These are phyloP conservation scores for Trichosurus vulpecula DNA, from an alignment of 2,797 vertebrate species.

Conservation along the genomic window DNA sequence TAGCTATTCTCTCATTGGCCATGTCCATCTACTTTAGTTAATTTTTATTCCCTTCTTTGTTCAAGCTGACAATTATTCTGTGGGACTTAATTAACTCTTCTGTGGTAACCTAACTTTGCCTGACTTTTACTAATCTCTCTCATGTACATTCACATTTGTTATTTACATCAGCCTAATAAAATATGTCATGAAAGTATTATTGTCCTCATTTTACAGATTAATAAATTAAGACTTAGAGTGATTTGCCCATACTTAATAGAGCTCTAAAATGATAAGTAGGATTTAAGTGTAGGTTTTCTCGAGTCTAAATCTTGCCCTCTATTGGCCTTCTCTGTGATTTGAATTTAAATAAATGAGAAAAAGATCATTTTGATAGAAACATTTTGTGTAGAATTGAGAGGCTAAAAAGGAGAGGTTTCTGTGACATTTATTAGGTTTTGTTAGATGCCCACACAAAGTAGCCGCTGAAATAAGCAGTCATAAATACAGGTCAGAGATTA, in stretches of 20 bases:
- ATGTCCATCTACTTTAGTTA: too few relatives aligned
- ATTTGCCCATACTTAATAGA: neutral
- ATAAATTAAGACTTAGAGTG: neutral
- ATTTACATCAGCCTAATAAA: too few relatives aligned
- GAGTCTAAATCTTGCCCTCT: neutral
- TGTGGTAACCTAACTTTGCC: too few relatives aligned
- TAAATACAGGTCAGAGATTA: neutral
- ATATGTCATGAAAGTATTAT: too few relatives aligned
- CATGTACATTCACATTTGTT: too few relatives aligned
- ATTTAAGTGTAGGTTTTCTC: neutral
- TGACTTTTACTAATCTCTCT: too few relatives aligned
- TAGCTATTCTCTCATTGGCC: too few relatives aligned
- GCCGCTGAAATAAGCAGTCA: neutral
- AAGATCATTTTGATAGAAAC: slow-evolving; percentile 38
- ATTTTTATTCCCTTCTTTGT: too few relatives aligned
- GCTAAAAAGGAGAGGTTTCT: slow-evolving; percentile 23
- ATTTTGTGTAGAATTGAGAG: slow-evolving; percentile 38
- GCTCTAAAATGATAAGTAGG: neutral
- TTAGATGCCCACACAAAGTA: neutral
- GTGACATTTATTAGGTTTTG: neutral
- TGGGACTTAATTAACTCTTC: too few relatives aligned
- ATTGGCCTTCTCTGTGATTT: neutral
- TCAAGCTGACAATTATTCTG: too few relatives aligned
- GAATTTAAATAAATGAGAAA: neutral
- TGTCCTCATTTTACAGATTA: neutral